Percentiles rank a stretch among this genome's conserved stretches.
phyloP scores from a whole-genome alignment of 1,140 invertebrate species.

The Wiebesia pumilae region DNA sequence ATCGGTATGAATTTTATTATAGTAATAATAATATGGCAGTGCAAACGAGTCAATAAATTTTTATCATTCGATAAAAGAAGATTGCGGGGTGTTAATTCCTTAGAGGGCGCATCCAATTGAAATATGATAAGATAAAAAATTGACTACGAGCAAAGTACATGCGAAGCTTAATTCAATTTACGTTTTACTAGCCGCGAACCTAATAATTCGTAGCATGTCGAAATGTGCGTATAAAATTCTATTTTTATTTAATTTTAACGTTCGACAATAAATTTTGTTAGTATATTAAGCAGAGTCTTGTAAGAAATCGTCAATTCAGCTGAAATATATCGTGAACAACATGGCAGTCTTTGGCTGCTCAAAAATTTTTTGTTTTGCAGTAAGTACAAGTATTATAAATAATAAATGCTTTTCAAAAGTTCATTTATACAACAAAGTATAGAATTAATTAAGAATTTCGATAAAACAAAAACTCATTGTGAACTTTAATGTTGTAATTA shows the following conservation, averaged over 20 bases:
- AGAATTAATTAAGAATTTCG: neutral
- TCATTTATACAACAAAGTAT: neutral
- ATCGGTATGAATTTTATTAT: neutral
- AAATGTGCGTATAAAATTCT: neutral
- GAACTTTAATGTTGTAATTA: neutral
- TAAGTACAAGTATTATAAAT: neutral
- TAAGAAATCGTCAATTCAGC: neutral
- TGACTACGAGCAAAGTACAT: neutral
- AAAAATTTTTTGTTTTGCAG: constrained; percentile 6
- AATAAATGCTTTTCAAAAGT: neutral
- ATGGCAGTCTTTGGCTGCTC: neutral
- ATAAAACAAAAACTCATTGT: neutral
- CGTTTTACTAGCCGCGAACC: neutral
- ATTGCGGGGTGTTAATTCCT: neutral
- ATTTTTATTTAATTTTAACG: neutral
- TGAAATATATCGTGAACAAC: neutral
- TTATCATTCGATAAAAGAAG: constrained; percentile 15
- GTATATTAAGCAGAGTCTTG: neutral
- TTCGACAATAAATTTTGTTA: neutral
- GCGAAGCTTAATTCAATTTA: constrained; percentile 1
- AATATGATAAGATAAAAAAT: constrained; percentile 9
- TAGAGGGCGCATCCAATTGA: neutral
- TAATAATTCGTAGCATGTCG: neutral
- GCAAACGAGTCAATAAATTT: neutral
- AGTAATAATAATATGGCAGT: constrained; percentile 1